phyloP scores from a whole-genome alignment of 2,888 invertebrate genomes.

The Drosophila maculinotata region DNA sequence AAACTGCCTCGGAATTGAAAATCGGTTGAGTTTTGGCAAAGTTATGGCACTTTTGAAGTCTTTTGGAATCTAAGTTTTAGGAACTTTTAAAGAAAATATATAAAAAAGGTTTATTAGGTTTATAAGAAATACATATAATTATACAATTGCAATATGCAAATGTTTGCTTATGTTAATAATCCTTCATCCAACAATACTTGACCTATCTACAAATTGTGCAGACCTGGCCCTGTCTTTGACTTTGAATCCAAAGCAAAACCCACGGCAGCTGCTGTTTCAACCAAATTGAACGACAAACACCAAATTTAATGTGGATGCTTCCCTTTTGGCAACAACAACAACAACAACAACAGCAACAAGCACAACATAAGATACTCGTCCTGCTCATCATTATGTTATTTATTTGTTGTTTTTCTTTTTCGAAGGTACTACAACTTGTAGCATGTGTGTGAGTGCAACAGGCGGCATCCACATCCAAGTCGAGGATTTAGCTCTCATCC shows the following conservation, averaged over 20 bases:
- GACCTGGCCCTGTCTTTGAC: background rate
- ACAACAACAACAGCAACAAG: background rate
- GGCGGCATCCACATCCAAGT: conserved; percentile 22
- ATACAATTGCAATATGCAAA: background rate
- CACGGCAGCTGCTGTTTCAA: conserved; percentile 25
- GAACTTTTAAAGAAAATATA: no score
- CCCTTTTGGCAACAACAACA: conserved; percentile 26
- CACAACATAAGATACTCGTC: conserved; percentile 17
- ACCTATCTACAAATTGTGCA: conserved; percentile 23
- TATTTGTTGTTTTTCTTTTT: conserved; percentile 13
- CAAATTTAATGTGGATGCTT: conserved; percentile 47
- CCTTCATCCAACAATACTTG: conserved; percentile 12
- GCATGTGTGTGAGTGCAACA: conserved; percentile 51
- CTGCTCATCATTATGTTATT: conserved; percentile 42
- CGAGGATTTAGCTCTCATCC: conserved; percentile 37
- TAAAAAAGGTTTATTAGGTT: no score
- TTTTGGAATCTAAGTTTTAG: no score
- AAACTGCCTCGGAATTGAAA: no score
- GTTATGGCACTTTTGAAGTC: no score
- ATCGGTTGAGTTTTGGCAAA: no score
- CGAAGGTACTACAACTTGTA: conserved; percentile 37
- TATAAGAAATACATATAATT: no score
- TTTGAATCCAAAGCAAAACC: background rate
- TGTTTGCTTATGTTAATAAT: background rate
- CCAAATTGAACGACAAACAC: conserved; percentile 48